Conservation (phyloP, 92 coral and sea anemone genomes). For the Epizoanthus fatuus region DNA sequence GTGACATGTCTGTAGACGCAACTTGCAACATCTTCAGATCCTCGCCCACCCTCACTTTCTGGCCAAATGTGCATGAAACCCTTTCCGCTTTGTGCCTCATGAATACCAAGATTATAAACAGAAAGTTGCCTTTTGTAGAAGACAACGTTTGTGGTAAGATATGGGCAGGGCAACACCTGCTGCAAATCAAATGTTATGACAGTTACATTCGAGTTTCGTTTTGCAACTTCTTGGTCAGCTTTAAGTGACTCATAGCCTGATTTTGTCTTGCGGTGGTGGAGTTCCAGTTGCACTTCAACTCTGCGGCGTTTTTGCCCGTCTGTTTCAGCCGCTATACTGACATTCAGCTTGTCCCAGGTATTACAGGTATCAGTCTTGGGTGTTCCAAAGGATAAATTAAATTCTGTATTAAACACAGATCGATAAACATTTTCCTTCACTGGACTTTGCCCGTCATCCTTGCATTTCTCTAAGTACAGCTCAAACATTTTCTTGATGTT, state of each 20-base stretch:
- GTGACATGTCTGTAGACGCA: conserved; percentile 34
- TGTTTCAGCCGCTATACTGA: conserved; percentile 42
- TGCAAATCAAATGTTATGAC: conserved; percentile 70
- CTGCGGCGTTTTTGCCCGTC: conserved; percentile 44
- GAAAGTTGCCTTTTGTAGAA: conserved; percentile 60
- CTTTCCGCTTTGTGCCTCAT: conserved; percentile 45
- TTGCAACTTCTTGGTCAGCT: conserved; percentile 56
- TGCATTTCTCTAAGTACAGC: conserved; percentile 60
- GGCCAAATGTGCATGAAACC: conserved; percentile 62
- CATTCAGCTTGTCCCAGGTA: conserved; percentile 52
- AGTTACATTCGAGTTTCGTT: conserved; percentile 39
- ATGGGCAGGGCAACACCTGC: conserved; percentile 67
- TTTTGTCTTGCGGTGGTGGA: conserved; percentile 53
- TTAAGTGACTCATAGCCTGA: conserved; percentile 55
- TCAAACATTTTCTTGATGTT: conserved; percentile 63
- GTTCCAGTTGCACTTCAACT: conserved; percentile 41
- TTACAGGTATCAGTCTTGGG: conserved; percentile 71
- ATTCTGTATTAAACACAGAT: conserved; percentile 62
- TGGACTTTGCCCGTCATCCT: conserved; percentile 36
- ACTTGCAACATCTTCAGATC: conserved; percentile 56
- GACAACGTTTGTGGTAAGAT: conserved; percentile 50
- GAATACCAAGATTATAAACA: conserved; percentile 48
- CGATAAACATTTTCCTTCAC: conserved; percentile 68
- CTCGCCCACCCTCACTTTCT: conserved; percentile 51
- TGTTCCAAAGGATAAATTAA: conserved; percentile 57